Percentiles rank a stretch among this genome's conserved stretches.
phyloP scores from a whole-genome alignment of 1,140 invertebrate genomes.

The Ostrea edulis region DNA sequence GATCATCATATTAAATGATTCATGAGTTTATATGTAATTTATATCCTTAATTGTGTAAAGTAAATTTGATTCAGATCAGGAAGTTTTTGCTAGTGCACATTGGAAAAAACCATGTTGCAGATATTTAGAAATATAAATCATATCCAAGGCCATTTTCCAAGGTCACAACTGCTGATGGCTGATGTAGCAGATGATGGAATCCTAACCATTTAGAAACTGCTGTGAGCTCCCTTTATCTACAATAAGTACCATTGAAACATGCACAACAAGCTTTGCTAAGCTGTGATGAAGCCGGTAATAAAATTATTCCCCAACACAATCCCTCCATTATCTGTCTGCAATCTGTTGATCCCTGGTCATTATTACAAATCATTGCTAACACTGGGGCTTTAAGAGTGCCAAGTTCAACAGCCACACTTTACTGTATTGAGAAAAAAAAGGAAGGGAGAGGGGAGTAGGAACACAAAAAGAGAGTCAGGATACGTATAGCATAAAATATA shows the following conservation, averaged over 20 bases:
- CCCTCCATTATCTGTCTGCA: conserved; percentile 17
- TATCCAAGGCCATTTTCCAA: background rate
- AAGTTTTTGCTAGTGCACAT: no score
- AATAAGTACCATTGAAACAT: conserved; percentile 7
- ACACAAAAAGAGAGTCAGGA: background rate
- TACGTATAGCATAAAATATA: no score
- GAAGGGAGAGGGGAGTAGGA: background rate
- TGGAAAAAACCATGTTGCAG: no score
- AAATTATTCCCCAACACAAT: background rate
- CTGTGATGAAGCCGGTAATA: conserved; percentile 24
- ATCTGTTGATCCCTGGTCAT: conserved; percentile 1
- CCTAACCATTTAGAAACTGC: background rate
- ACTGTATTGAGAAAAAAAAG: background rate
- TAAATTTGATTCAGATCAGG: no score
- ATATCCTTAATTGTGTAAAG: no score
- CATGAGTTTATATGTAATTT: no score
- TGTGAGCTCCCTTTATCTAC: background rate
- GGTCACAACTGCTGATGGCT: background rate
- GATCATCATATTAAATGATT: no score
- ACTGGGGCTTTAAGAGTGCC: background rate
- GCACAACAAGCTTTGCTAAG: background rate
- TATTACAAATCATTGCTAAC: conserved; percentile 11
- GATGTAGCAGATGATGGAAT: background rate
- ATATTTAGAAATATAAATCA: no score
- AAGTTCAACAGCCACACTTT: background rate